Percentiles rank a stretch among this genome's conserved stretches.
Evolutionary conservation across 1,140 invertebrate species (phyloP).

Genomic region (Drosophila lacteicornis): DNA sequence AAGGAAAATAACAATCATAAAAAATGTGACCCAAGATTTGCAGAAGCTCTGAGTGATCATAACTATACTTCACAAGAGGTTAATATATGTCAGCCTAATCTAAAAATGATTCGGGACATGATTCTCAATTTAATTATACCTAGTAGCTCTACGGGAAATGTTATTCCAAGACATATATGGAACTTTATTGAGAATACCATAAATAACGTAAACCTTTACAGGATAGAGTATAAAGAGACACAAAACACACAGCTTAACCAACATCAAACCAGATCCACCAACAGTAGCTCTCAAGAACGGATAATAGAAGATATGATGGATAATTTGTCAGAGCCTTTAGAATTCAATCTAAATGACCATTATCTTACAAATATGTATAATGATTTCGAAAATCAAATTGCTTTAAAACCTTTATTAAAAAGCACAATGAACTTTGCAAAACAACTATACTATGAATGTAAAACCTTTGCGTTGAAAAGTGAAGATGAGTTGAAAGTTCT

Average conservation of each 20-base stretch:
- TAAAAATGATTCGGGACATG: slow-evolving; percentile 41
- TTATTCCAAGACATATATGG: slow-evolving; percentile 30
- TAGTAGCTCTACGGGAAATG: not conserved
- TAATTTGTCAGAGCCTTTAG: slow-evolving; percentile 59
- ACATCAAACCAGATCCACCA: not conserved
- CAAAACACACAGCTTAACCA: not conserved
- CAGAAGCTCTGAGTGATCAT: slow-evolving; percentile 63
- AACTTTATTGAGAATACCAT: slow-evolving; percentile 63
- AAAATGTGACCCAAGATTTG: slow-evolving; percentile 8
- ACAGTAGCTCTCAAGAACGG: not conserved
- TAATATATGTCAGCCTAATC: not conserved
- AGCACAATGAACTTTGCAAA: slow-evolving; percentile 55
- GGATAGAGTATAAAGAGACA: slow-evolving; percentile 1
- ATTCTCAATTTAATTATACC: slow-evolving; percentile 42
- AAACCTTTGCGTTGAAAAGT: slow-evolving; percentile 21
- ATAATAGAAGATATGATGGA: slow-evolving; percentile 8
- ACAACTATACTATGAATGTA: slow-evolving; percentile 62
- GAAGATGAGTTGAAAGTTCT: slow-evolving; percentile 45
- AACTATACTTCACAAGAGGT: slow-evolving; percentile 65
- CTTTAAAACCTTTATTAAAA: slow-evolving; percentile 13
- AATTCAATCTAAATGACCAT: slow-evolving; percentile 51
- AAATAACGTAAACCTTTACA: slow-evolving; percentile 24
- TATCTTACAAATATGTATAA: slow-evolving; percentile 52
- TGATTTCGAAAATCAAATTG: slow-evolving; percentile 27
- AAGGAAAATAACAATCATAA: not conserved